Base-by-base conservation (phyloP, 2,797 vertebrate species). In the Carduelis carduelis region DNA sequence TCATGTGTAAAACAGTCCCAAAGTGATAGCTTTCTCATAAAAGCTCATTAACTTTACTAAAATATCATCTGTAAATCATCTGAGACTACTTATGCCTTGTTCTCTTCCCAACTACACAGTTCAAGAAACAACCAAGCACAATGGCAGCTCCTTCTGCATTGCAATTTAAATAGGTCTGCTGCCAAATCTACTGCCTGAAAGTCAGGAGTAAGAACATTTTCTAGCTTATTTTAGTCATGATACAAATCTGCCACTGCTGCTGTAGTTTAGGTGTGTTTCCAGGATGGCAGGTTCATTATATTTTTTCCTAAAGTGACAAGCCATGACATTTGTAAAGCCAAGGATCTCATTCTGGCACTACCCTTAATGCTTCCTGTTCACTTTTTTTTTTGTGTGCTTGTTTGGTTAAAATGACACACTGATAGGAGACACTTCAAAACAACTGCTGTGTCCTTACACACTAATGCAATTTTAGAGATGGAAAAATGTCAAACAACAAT, bases 31-130 rank as follows among this genome's bases (percentile, higher is more conserved):
- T 65, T 87, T 89, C 66, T 87, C 79, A 91, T 75, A 87, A 92
- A 91, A 85, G 23, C 68, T 92, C 47, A 78, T 85, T 94, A 91
- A 61, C 39, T 83, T 87, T 22, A 86, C 37, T 72, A 41, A 95
- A 89, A 63, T 56, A 76, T 27, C 8, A 72, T 55, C 53, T 78
- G 11, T 56, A 91, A 55, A 57, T 85, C 76, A 89, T 34, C 57
- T 47, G 65, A 91, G 65, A 83, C 46, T 71, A 46, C 34, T 80
- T 60, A 23, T 4, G 14, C 1, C 0, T 57, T 37, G 37, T 37
- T 92, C 69, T 71, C 27, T 63, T 66, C 66, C 66, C 41, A 93
- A 22, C 32, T 47, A 24, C 24, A 28, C 5, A 75, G 68, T 18
- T 60, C 43, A 74, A 39, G 49, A 75, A 82, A 70, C 30, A 81